Conservation (phyloP, 2,797 vertebrate genomes). For the Tachyglossus aculeatus region DNA sequence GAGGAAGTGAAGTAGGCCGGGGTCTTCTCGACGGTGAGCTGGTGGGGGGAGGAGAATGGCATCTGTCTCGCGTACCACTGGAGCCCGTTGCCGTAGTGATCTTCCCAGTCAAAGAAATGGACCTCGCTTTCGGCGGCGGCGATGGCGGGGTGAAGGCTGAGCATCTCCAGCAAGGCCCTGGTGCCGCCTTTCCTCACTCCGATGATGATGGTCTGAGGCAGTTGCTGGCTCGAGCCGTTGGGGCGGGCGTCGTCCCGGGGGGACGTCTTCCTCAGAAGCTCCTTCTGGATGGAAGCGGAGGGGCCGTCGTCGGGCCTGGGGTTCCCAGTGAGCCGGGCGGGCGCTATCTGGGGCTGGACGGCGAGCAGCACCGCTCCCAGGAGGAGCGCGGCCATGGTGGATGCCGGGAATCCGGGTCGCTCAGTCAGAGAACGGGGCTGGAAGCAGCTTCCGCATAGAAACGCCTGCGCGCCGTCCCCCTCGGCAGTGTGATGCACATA, state of each 20-base stretch:
- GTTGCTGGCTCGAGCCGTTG: conserved; percentile 81
- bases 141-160: conserved; percentile 88
- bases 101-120: conserved; percentile 97
- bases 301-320: conserved; percentile 40
- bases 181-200: conserved; percentile 97
- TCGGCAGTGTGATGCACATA: conserved; percentile 29
- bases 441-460: conserved; percentile 74
- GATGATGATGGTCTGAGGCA: conserved; percentile 92
- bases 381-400: conserved; percentile 87
- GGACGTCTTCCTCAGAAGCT: conserved; percentile 43
- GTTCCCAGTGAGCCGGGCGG: conserved; percentile 74
- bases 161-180: conserved; percentile 93
- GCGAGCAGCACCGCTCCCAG: conserved; percentile 86
- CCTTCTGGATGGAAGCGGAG: conserved; percentile 49
- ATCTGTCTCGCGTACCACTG: conserved; percentile 93
- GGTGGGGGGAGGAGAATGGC: conserved; percentile 84
- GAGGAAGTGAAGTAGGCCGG: conserved; percentile 94
- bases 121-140: conserved; percentile 91
- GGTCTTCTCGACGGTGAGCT: conserved; percentile 95
- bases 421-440: conserved; percentile 74
- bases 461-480: conserved; percentile 33
- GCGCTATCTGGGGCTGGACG: conserved; percentile 79
- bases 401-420: conserved; percentile 80
- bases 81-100: conserved; percentile 87
- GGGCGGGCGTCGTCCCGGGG: conserved; percentile 63